Evolutionary conservation across 1,140 invertebrate species (phyloP).

Genomic region (Wiebesia pumilae): DNA sequence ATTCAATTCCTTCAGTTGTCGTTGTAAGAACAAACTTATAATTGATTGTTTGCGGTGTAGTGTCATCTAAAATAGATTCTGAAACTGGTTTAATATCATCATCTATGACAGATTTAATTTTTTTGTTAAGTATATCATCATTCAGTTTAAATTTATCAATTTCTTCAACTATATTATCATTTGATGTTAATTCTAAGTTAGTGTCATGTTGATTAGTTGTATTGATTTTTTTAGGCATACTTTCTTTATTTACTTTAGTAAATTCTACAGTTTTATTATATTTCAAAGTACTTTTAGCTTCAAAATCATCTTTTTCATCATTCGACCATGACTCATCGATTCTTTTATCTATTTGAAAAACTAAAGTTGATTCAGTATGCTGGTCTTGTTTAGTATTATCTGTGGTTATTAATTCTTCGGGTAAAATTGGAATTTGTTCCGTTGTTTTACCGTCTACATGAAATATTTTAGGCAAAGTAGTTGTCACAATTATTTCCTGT

Average conservation of each 20-base stretch:
- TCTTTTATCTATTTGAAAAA: conserved; percentile 33
- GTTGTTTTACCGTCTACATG: conserved; percentile 66
- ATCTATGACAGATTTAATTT: background rate
- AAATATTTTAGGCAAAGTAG: conserved; percentile 55
- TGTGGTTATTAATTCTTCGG: conserved; percentile 69
- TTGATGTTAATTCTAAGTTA: background rate
- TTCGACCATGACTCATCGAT: background rate
- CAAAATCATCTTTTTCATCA: background rate
- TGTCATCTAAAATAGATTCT: conserved; percentile 67
- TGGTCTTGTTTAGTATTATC: conserved; percentile 50
- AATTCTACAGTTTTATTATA: background rate
- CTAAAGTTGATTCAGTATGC: conserved; percentile 41
- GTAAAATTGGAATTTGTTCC: conserved; percentile 68
- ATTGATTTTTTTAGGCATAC: conserved; percentile 38
- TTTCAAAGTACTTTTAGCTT: background rate
- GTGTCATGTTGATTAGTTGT: conserved; percentile 13
- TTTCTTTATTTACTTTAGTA: background rate
- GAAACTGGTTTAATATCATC: conserved; percentile 67
- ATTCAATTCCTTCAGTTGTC: conserved; percentile 53
- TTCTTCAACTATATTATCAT: conserved; percentile 28
- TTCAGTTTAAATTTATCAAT: conserved; percentile 25
- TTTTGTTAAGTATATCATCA: background rate
- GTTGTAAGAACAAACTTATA: conserved; percentile 60
- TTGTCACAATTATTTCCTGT: conserved; percentile 58
- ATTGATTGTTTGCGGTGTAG: conserved; percentile 60